phyloP scores from a whole-genome alignment of 2,113 vertebrate genomes.

The Anolis sagrei region DNA sequence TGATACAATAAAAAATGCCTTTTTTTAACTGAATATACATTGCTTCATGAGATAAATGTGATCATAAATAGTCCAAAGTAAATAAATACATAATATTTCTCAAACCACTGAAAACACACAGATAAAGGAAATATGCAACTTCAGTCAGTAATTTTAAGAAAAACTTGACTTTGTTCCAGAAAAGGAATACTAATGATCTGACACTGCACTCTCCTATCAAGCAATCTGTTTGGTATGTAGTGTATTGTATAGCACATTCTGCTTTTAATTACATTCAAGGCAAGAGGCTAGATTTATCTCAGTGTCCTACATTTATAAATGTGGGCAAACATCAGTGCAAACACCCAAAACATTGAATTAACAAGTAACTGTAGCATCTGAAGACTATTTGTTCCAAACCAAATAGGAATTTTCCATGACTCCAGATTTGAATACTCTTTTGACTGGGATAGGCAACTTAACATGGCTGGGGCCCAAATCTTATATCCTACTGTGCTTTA shows the following conservation, averaged over 20 bases:
- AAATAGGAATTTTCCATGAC: not conserved
- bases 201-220: not conserved
- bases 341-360: not conserved
- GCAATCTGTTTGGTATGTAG: not conserved
- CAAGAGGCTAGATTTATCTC: conserved; percentile 7
- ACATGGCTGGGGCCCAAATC: too few relatives aligned
- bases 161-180: not conserved
- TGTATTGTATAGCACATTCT: conserved; percentile 15
- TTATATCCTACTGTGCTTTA: too few relatives aligned
- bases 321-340: not conserved
- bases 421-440: not conserved
- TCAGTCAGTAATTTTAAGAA: conserved; percentile 1
- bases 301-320: not conserved
- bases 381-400: not conserved
- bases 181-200: not conserved
- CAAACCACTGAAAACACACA: conserved; percentile 19
- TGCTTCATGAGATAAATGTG: conserved; percentile 27
- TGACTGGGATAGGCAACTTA: not conserved
- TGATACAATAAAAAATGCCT: conserved; percentile 32
- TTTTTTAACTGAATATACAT: conserved; percentile 35
- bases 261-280: not conserved
- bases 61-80: too few relatives aligned
- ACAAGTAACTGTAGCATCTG: not conserved
- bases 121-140: conserved; percentile 4
- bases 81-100: not conserved